phyloP scores from a whole-genome alignment of 2,113 vertebrate species.

The Cromileptes altivelis region DNA sequence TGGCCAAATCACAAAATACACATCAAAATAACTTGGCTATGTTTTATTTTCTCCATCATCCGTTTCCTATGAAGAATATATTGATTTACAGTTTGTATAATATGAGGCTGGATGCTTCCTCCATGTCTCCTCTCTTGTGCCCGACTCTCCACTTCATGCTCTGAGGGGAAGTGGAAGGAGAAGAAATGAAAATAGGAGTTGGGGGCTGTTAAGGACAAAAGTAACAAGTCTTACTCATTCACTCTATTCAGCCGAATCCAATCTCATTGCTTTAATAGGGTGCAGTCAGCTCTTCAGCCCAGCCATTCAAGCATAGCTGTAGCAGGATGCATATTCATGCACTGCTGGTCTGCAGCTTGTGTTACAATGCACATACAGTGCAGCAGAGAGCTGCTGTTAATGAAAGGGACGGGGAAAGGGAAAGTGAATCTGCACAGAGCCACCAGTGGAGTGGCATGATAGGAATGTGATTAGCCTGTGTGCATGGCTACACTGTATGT shows the following conservation, averaged over 20 bases:
- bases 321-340: conserved; percentile 73
- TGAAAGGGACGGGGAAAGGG: conserved; percentile 30
- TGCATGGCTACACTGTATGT: background rate
- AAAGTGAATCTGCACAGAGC: conserved; percentile 13
- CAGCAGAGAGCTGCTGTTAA: conserved; percentile 47
- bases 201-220: conserved; percentile 51
- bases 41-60: background rate
- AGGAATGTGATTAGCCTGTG: conserved; percentile 11
- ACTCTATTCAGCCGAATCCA: conserved; percentile 60
- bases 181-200: conserved; percentile 36
- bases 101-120: conserved; percentile 1
- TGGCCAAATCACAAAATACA: background rate
- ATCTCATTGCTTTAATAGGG: conserved; percentile 50
- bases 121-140: conserved; percentile 24
- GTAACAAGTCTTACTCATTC: conserved; percentile 49
- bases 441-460: conserved; percentile 11
- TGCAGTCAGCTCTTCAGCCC: conserved; percentile 54
- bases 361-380: conserved; percentile 50
- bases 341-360: conserved; percentile 60
- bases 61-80: background rate
- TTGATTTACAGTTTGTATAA: conserved; percentile 18
- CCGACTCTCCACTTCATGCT: conserved; percentile 23
- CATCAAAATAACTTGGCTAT: background rate
- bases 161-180: conserved; percentile 45
- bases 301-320: conserved; percentile 45